A percentile compares a stretch with the other conserved stretches of the same genome.
Evolutionary conservation across 2,888 invertebrate genomes (phyloP).

Genomic region (Venustoraphidia nigricollis): DNA sequence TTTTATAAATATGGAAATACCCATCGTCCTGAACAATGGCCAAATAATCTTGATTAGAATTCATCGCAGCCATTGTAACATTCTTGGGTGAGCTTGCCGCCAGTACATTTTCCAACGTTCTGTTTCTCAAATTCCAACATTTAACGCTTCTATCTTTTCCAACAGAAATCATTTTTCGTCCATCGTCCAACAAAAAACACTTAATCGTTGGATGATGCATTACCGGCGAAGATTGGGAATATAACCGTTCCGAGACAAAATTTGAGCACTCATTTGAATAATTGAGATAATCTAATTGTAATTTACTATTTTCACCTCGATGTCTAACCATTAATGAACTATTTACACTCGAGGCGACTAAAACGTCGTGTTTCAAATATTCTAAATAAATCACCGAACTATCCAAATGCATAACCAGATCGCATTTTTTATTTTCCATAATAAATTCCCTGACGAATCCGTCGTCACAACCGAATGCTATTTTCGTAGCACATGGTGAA

Average conservation of each 20-base stretch:
- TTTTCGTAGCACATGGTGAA: slow-evolving; percentile 18
- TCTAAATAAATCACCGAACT: slow-evolving; percentile 9
- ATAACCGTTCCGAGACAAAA: background rate
- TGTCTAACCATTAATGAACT: slow-evolving; percentile 10
- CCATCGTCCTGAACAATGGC: slow-evolving; percentile 14
- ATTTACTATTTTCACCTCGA: background rate
- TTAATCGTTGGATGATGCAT: slow-evolving; percentile 2
- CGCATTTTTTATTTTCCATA: slow-evolving; percentile 15
- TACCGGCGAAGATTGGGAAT: too few relatives aligned
- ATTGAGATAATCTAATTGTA: background rate
- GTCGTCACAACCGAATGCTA: slow-evolving; percentile 20
- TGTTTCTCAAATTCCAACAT: background rate
- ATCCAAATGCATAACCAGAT: slow-evolving; percentile 14
- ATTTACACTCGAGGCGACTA: slow-evolving; percentile 11
- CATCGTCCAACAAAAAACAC: slow-evolving; percentile 7
- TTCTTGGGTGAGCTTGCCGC: background rate
- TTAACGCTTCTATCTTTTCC: slow-evolving; percentile 6
- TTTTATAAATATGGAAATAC: slow-evolving; percentile 13
- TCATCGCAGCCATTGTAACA: slow-evolving; percentile 14
- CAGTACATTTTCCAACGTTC: background rate
- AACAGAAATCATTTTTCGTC: slow-evolving; percentile 7
- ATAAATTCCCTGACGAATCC: slow-evolving; percentile 19
- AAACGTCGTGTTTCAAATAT: slow-evolving; percentile 6
- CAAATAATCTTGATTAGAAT: slow-evolving; percentile 11
- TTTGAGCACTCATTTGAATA: background rate